Conservation (phyloP, 2,888 invertebrate species). For the Oscheius sp. region DNA sequence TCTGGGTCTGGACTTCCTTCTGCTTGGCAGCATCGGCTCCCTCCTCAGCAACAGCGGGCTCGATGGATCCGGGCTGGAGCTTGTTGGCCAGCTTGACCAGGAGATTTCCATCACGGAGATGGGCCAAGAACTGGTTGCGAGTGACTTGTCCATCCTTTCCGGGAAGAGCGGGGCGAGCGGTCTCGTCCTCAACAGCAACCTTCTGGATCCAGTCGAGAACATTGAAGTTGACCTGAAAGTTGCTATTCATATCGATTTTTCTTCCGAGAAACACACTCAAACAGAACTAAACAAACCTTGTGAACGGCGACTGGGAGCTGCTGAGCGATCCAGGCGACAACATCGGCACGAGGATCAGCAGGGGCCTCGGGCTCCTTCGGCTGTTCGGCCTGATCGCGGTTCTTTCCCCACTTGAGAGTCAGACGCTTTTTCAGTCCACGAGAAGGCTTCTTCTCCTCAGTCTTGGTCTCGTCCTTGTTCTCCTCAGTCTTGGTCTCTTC, state of each 20-base stretch:
- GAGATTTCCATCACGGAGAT: conserved; percentile 66
- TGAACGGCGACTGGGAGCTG: conserved; percentile 70
- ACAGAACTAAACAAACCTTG: conserved; percentile 54
- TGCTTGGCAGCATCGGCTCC: conserved; percentile 67
- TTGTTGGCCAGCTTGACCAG: conserved; percentile 68
- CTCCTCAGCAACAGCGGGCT: conserved; percentile 43
- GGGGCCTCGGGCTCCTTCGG: conserved; percentile 65
- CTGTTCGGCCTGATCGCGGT: conserved; percentile 52
- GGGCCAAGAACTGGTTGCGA: conserved; percentile 67
- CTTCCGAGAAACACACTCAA: not conserved
- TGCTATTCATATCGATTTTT: not conserved
- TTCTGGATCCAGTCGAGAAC: conserved; percentile 67
- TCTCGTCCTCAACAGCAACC: conserved; percentile 62
- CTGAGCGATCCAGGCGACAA: conserved; percentile 67
- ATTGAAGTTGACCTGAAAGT: conserved; percentile 62
- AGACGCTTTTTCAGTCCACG: conserved; percentile 51
- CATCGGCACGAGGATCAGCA: conserved; percentile 66
- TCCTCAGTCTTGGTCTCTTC: conserved; percentile 37
- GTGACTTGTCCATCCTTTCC: conserved; percentile 67
- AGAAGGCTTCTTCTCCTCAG: conserved; percentile 47
- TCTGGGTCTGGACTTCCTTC: conserved; percentile 67
- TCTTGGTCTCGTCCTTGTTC: not conserved
- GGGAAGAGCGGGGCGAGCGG: conserved; percentile 61
- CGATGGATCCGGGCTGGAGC: conserved; percentile 46
- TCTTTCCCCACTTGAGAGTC: conserved; percentile 59